Evolutionary conservation across 2,888 invertebrate species (phyloP).

Genomic region (Dastarcus helophoroides): DNA sequence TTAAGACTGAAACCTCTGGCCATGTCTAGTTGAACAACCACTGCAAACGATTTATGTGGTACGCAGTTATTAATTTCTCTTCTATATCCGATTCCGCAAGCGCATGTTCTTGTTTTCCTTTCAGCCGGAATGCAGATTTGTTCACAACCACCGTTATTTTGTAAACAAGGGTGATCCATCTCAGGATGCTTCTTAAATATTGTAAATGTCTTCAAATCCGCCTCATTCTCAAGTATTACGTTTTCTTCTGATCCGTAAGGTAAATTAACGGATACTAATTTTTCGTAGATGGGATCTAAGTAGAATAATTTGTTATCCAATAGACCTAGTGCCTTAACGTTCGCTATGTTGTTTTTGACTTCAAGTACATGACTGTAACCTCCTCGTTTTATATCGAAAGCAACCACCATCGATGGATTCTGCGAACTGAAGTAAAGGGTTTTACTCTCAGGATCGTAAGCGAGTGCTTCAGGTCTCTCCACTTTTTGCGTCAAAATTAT

Average conservation of each 20-base stretch:
- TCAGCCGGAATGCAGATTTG: slow-evolving; percentile 87
- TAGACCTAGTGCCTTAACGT: slow-evolving; percentile 72
- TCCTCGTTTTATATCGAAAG: slow-evolving; percentile 62
- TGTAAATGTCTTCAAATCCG: slow-evolving; percentile 75
- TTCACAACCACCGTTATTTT: slow-evolving; percentile 83
- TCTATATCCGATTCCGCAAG: slow-evolving; percentile 82
- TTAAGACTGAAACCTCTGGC: slow-evolving; percentile 81
- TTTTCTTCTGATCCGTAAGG: slow-evolving; percentile 68
- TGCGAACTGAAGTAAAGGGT: slow-evolving; percentile 81
- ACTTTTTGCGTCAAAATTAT: slow-evolving; percentile 59
- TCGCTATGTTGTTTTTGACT: slow-evolving; percentile 58
- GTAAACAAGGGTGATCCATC: slow-evolving; percentile 74
- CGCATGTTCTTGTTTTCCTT: slow-evolving; percentile 66
- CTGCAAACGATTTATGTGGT: slow-evolving; percentile 79
- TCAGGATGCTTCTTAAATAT: slow-evolving; percentile 76
- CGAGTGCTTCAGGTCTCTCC: slow-evolving; percentile 70
- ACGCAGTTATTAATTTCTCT: slow-evolving; percentile 68
- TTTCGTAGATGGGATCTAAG: slow-evolving; percentile 81
- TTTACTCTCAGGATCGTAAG: slow-evolving; percentile 72
- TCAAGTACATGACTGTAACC: slow-evolving; percentile 56
- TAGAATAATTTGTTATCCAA: slow-evolving; percentile 75
- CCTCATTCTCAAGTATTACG: slow-evolving; percentile 70
- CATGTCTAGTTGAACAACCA: slow-evolving; percentile 81
- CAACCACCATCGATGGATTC: slow-evolving; percentile 57
- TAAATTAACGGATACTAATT: slow-evolving; percentile 73